phyloP scores from a whole-genome alignment of 2,113 vertebrate genomes.

The Eptesicus fuscus region DNA sequence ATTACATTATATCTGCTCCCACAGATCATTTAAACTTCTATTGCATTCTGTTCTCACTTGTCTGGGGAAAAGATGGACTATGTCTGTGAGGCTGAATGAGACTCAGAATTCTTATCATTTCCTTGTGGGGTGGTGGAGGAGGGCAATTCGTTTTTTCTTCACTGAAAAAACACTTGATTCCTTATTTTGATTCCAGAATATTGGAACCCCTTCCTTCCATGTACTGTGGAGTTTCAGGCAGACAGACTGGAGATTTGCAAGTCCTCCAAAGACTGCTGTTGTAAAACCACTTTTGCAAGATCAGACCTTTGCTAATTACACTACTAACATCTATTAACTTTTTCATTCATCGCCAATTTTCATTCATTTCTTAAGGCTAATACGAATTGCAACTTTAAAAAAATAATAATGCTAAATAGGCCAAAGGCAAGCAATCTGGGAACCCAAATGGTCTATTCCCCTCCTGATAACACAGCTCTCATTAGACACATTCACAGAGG shows the following conservation, averaged over 20 bases:
- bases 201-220: not conserved
- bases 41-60: not conserved
- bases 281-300: constrained; percentile 41
- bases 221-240: not conserved
- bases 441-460: constrained; percentile 43
- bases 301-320: constrained; percentile 70
- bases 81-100: not conserved
- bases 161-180: no score
- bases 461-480: constrained; percentile 49
- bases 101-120: not conserved
- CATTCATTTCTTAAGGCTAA: constrained; percentile 78
- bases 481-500: constrained; percentile 56
- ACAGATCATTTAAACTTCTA: not conserved
- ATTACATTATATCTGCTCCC: not conserved
- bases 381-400: constrained; percentile 74
- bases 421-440: constrained; percentile 60
- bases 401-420: constrained; percentile 74
- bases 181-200: no score
- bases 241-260: not conserved
- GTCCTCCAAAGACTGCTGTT: constrained; percentile 46
- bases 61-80: not conserved
- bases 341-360: constrained; percentile 70
- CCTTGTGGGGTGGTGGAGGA: not conserved
- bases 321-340: constrained; percentile 74
- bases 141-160: not conserved